A percentile compares a stretch with the other conserved stretches of the same genome.
phyloP scores from a whole-genome alignment of 2,888 invertebrate species.

The Drosophila melanosoma region DNA sequence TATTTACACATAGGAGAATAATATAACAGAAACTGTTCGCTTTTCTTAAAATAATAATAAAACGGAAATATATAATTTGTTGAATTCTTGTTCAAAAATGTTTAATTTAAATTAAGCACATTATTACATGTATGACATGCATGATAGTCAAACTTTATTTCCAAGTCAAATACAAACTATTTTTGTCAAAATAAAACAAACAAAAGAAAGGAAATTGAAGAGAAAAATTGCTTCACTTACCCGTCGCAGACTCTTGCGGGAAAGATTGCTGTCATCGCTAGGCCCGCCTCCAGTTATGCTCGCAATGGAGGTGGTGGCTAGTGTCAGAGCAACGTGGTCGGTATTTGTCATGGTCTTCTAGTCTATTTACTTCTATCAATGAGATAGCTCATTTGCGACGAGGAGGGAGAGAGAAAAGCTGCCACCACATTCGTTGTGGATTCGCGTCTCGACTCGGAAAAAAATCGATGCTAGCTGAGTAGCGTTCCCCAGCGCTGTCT shows the following conservation, averaged over 20 bases:
- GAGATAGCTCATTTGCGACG: conserved; percentile 6
- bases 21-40: background rate
- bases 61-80: background rate
- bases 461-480: conserved; percentile 48
- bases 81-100: background rate
- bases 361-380: background rate
- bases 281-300: conserved; percentile 48
- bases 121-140: background rate
- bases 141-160: background rate
- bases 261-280: conserved; percentile 57
- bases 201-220: background rate
- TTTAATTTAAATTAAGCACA: background rate
- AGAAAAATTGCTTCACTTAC: conserved; percentile 62
- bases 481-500: conserved; percentile 14
- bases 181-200: background rate
- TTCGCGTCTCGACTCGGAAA: conserved; percentile 9
- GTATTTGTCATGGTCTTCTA: conserved; percentile 72
- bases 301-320: conserved; percentile 66
- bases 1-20: background rate
- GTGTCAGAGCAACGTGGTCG: conserved; percentile 82
- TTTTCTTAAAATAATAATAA: background rate
- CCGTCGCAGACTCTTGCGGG: conserved; percentile 83
- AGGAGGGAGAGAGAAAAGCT: conserved; percentile 5
- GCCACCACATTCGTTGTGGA: conserved; percentile 27
- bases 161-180: background rate